Percentiles rank a stretch among this genome's conserved stretches.
Evolutionary conservation across 2,888 invertebrate species (phyloP).

Genomic region (Priocnemis perturbator): DNA sequence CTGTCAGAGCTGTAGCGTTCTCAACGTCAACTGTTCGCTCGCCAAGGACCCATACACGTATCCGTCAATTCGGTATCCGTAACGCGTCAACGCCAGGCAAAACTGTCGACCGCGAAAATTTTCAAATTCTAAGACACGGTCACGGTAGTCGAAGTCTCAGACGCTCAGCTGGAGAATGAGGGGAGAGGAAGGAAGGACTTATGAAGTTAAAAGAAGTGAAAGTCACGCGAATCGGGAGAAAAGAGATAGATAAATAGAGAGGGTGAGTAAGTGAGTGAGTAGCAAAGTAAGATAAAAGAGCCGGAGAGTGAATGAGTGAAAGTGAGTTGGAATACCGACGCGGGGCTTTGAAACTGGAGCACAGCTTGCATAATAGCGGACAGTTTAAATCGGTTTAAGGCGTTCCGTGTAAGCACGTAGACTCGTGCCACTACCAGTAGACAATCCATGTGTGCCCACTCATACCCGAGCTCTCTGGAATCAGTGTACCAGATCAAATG

Average conservation of each 20-base stretch:
- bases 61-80: too few relatives aligned
- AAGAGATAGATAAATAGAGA: conserved; percentile 1
- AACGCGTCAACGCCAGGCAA: too few relatives aligned
- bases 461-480: too few relatives aligned
- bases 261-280: conserved; percentile 28
- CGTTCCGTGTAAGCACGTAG: conserved; percentile 20
- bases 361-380: conserved; percentile 71
- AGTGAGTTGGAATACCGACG: conserved; percentile 70
- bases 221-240: conserved; percentile 51
- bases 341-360: conserved; percentile 71
- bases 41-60: too few relatives aligned
- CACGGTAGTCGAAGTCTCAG: too few relatives aligned
- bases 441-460: too few relatives aligned
- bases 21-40: too few relatives aligned
- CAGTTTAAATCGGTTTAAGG: conserved; percentile 63
- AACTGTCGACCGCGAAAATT: too few relatives aligned
- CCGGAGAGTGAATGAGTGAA: conserved; percentile 71
- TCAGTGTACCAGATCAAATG: too few relatives aligned
- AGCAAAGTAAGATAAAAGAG: conserved; percentile 46
- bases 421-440: not conserved
- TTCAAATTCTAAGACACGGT: too few relatives aligned
- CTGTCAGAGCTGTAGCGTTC: too few relatives aligned
- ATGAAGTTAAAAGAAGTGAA: conserved; percentile 63
- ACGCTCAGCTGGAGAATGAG: too few relatives aligned
- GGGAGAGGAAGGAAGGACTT: conserved; percentile 24